Evolutionary conservation across 1,140 invertebrate genomes (phyloP).

Genomic region (Dendroctonus ponderosae): DNA sequence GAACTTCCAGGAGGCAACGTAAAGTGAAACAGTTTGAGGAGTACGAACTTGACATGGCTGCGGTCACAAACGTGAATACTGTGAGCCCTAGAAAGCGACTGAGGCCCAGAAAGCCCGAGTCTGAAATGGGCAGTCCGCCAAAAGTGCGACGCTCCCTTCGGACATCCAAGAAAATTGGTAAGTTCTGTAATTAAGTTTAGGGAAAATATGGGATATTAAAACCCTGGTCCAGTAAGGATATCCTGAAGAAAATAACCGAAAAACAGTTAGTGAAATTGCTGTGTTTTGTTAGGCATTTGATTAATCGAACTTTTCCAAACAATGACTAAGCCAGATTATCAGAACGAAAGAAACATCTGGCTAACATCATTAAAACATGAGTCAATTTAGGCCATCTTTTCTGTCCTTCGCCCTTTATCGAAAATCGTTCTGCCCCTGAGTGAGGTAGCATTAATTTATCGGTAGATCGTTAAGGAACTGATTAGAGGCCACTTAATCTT

Average conservation of each 20-base stretch:
- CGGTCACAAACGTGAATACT: not conserved
- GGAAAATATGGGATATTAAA: not conserved
- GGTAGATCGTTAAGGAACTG: too few species aligned
- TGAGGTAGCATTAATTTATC: too few species aligned
- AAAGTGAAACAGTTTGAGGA: slow-evolving; percentile 3
- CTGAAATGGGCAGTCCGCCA: slow-evolving; percentile 9
- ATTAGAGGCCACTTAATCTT: too few species aligned
- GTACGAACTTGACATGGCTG: not conserved
- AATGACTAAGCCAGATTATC: too few species aligned
- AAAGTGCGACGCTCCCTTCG: slow-evolving; percentile 7
- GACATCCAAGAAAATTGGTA: slow-evolving; percentile 12
- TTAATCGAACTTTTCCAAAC: too few species aligned
- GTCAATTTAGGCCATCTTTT: too few species aligned
- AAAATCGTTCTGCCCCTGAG: too few species aligned
- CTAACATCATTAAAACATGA: too few species aligned
- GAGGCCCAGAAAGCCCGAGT: not conserved
- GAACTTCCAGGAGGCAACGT: not conserved
- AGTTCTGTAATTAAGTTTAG: not conserved
- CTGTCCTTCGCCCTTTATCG: too few species aligned
- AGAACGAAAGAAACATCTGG: too few species aligned
- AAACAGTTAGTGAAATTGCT: not conserved
- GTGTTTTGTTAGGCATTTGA: too few species aligned
- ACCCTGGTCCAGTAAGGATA: not conserved
- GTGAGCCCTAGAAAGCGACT: slow-evolving; percentile 11
- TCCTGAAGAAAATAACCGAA: not conserved